phyloP scores from a whole-genome alignment of 2,888 invertebrate genomes.

The Drosophila lacicola region DNA sequence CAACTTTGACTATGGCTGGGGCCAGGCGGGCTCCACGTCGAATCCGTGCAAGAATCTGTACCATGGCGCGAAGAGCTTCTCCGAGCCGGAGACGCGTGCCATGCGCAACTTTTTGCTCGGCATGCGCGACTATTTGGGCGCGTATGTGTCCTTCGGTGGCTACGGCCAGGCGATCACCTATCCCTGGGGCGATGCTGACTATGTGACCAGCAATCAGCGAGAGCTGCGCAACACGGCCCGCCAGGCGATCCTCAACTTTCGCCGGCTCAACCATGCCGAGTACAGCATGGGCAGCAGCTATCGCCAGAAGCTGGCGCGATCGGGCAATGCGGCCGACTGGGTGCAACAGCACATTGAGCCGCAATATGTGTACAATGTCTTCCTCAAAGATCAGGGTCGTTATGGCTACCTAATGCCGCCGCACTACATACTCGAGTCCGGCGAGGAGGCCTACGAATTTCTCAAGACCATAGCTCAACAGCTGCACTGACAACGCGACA shows the following conservation, averaged over 20 bases:
- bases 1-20: constrained; percentile 95
- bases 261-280: constrained; percentile 79
- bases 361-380: constrained; percentile 81
- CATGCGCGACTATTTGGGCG: constrained; percentile 79
- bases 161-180: constrained; percentile 86
- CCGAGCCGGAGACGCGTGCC: constrained; percentile 93
- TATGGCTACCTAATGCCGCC: constrained; percentile 83
- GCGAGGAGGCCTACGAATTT: constrained; percentile 82
- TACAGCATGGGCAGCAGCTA: constrained; percentile 82
- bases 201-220: constrained; percentile 77
- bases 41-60: constrained; percentile 93
- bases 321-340: constrained; percentile 84
- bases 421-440: constrained; percentile 82
- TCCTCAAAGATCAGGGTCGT: constrained; percentile 83
- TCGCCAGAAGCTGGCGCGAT: constrained; percentile 76
- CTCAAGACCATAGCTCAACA: constrained; percentile 79
- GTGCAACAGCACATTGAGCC: constrained; percentile 78
- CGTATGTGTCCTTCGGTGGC: constrained; percentile 82
- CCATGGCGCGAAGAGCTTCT: constrained; percentile 91
- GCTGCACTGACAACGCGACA: constrained; percentile 36
- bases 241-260: constrained; percentile 73
- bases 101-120: constrained; percentile 85
- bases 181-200: constrained; percentile 84
- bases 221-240: constrained; percentile 73
- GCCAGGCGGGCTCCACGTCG: constrained; percentile 90